Evolutionary conservation across 2,888 invertebrate genomes (phyloP).

Genomic region (Fragum whitleyi): DNA sequence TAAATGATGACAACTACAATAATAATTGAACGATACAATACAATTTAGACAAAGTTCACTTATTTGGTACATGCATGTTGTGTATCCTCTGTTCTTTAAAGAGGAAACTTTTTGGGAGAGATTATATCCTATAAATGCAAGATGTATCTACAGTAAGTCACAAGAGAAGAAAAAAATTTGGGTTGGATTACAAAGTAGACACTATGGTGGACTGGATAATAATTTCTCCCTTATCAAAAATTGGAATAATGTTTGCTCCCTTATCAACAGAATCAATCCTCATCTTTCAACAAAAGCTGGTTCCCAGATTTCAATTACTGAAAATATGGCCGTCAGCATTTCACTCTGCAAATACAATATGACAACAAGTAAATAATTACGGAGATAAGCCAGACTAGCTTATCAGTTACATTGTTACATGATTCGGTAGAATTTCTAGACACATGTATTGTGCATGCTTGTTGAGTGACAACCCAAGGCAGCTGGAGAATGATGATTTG

Average conservation of each 20-base stretch:
- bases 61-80: too few species aligned
- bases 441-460: conserved; percentile 23
- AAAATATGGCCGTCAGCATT: background rate
- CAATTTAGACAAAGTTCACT: too few species aligned
- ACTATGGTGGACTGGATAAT: too few species aligned
- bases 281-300: conserved; percentile 2
- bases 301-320: conserved; percentile 23
- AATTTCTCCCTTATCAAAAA: background rate
- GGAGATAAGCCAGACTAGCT: conserved; percentile 15
- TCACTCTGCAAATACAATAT: conserved; percentile 14
- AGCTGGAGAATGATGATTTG: background rate
- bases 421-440: conserved; percentile 14
- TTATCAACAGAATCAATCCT: background rate
- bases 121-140: too few species aligned
- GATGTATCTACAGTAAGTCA: too few species aligned
- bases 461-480: conserved; percentile 12
- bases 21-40: too few species aligned
- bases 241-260: background rate
- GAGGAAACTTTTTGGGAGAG: too few species aligned
- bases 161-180: too few species aligned
- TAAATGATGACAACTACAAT: too few species aligned
- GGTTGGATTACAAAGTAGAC: too few species aligned
- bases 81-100: too few species aligned
- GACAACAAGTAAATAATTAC: conserved; percentile 29
- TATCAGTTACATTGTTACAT: conserved; percentile 28